Conservation (phyloP, 2,797 vertebrate species). For the Clarias pachynema region DNA sequence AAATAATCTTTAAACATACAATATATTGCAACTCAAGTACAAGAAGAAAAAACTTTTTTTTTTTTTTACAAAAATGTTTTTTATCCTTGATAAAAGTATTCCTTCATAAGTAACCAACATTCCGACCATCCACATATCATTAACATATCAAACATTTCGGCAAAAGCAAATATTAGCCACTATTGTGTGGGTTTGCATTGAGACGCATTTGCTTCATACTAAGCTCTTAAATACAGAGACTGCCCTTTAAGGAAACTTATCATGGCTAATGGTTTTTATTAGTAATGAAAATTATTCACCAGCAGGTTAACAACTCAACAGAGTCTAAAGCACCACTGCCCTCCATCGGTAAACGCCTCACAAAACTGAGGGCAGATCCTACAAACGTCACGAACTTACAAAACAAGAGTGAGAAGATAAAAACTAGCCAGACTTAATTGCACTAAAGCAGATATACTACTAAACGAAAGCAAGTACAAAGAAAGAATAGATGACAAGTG, state of each 20-base stretch:
- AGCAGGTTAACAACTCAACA: slow-evolving; percentile 69
- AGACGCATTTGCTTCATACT: slow-evolving; percentile 71
- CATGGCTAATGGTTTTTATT: slow-evolving; percentile 67
- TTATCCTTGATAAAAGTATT: slow-evolving; percentile 41
- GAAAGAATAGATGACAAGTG: slow-evolving; percentile 53
- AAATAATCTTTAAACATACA: slow-evolving; percentile 87
- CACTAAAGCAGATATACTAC: slow-evolving; percentile 50
- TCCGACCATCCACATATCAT: slow-evolving; percentile 67
- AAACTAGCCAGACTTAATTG: slow-evolving; percentile 62
- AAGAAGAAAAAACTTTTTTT: slow-evolving; percentile 43
- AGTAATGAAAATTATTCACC: slow-evolving; percentile 78
- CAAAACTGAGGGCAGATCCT: slow-evolving; percentile 86
- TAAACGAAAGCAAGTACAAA: slow-evolving; percentile 52
- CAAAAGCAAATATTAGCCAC: slow-evolving; percentile 67
- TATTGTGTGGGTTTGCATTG: slow-evolving; percentile 66
- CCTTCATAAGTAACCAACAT: slow-evolving; percentile 62
- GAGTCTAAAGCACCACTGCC: slow-evolving; percentile 82
- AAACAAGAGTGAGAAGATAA: slow-evolving; percentile 57
- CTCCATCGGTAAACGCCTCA: slow-evolving; percentile 82
- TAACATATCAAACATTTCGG: slow-evolving; percentile 65
- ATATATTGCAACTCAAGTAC: slow-evolving; percentile 84
- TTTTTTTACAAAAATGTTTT: background rate
- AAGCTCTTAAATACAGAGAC: slow-evolving; percentile 69
- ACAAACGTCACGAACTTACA: slow-evolving; percentile 80
- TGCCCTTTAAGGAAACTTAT: slow-evolving; percentile 72